These are phyloP conservation scores for Myzus persicae DNA, from an alignment of 1,140 invertebrate species.

Conservation along the genomic window DNA sequence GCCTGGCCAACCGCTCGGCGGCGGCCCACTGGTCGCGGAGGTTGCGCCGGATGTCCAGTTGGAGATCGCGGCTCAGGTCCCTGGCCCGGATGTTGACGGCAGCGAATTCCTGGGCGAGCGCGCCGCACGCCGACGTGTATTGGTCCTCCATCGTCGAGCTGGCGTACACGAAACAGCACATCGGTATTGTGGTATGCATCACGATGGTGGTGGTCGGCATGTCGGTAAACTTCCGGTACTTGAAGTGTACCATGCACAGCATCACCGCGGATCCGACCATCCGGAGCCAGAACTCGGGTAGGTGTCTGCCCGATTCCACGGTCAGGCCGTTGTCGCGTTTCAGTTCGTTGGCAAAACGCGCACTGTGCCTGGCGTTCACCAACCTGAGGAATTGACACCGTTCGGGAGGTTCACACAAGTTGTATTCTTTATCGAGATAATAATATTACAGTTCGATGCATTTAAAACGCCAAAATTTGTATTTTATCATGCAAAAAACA, in stretches of 20 bases:
- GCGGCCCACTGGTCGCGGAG: too few relatives aligned
- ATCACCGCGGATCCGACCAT: too few relatives aligned
- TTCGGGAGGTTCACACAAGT: too few relatives aligned
- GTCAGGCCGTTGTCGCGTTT: neutral
- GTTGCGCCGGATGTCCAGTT: neutral
- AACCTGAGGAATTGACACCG: neutral
- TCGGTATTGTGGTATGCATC: rapidly evolving
- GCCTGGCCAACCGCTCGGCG: too few relatives aligned
- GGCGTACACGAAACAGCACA: neutral
- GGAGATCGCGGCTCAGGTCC: too few relatives aligned
- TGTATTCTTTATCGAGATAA: too few relatives aligned
- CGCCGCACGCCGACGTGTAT: neutral
- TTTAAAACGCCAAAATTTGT: too few relatives aligned
- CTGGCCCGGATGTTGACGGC: neutral
- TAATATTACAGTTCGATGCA: too few relatives aligned
- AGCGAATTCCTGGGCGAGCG: neutral
- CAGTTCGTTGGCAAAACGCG: neutral
- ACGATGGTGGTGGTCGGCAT: neutral
- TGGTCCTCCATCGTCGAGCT: neutral
- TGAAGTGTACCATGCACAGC: neutral
- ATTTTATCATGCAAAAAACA: too few relatives aligned
- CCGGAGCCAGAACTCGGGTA: neutral
- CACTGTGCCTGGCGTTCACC: neutral
- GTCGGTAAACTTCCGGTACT: neutral
- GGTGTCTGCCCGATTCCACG: conserved; percentile 11